Conservation (phyloP, 1,140 invertebrate species). For the Drosophila azteca region DNA sequence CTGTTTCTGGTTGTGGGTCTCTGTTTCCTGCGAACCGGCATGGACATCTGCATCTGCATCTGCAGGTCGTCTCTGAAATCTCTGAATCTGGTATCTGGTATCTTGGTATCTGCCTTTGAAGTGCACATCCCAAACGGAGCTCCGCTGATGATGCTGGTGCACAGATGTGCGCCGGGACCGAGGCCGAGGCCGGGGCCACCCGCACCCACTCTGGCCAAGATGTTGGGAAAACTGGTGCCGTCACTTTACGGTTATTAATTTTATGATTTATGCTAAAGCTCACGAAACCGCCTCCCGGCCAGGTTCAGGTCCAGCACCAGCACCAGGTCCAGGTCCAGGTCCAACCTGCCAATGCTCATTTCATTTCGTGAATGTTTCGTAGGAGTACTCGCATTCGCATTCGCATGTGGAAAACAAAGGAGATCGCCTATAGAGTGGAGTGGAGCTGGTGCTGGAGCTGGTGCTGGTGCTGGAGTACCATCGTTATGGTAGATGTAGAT, state of each 20-base stretch:
- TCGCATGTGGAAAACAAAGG: slow-evolving; percentile 43
- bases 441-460: no score
- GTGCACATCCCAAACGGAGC: slow-evolving; percentile 34
- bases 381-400: slow-evolving; percentile 11
- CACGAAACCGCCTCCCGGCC: slow-evolving; percentile 56
- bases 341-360: slow-evolving; percentile 18
- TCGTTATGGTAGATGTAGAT: slow-evolving; percentile 16
- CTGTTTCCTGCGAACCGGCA: slow-evolving; percentile 39
- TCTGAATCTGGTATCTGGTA: slow-evolving; percentile 5
- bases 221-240: slow-evolving; percentile 73
- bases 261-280: slow-evolving; percentile 83
- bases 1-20: background rate
- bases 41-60: slow-evolving; percentile 42
- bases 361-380: slow-evolving; percentile 1
- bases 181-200: slow-evolving; percentile 60
- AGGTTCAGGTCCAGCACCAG: no score
- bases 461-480: background rate
- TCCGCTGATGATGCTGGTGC: slow-evolving; percentile 16
- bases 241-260: slow-evolving; percentile 83
- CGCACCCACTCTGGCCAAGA: slow-evolving; percentile 65
- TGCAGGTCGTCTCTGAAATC: no score
- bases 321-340: no score
- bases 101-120: slow-evolving; percentile 63
- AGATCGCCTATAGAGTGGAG: slow-evolving; percentile 16
- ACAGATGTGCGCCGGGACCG: slow-evolving; percentile 2